Conservation (phyloP, 1,140 invertebrate species). For the Euwallacea fornicatus region DNA sequence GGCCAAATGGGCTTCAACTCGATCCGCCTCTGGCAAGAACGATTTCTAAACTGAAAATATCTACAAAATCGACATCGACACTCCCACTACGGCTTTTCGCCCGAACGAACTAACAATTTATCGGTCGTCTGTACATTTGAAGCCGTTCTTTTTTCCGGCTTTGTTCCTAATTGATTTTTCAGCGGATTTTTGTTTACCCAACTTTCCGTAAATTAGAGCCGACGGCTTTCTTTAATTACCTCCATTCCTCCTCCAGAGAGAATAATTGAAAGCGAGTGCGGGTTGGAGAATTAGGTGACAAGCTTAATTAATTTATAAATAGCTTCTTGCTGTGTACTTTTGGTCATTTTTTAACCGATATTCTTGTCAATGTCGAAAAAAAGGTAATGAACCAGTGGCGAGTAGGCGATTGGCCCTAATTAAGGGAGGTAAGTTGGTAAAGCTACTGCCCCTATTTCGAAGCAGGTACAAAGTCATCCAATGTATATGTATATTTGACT, state of each 20-base stretch:
- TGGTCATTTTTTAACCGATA: no score
- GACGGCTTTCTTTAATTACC: conserved; percentile 27
- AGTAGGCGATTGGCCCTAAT: background rate
- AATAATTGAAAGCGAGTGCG: no score
- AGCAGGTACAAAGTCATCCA: no score
- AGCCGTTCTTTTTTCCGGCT: conserved; percentile 20
- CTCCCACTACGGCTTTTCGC: conserved; percentile 5
- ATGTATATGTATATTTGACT: background rate
- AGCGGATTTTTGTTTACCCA: conserved; percentile 25
- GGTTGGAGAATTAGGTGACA: no score
- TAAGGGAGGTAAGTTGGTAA: background rate
- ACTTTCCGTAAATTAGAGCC: conserved; percentile 22
- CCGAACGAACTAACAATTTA: conserved; percentile 28
- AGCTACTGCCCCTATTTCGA: no score
- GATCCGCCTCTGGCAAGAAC: background rate
- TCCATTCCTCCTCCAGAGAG: background rate
- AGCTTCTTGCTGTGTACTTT: no score
- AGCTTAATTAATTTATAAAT: no score
- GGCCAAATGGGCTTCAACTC: background rate
- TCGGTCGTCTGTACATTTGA: conserved; percentile 17
- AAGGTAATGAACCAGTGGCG: background rate
- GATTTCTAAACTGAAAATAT: conserved; percentile 15
- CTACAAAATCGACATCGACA: conserved; percentile 7
- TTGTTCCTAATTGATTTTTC: conserved; percentile 34
- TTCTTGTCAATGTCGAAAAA: no score